These are phyloP conservation scores for Reticulitermes lucifugus DNA, from an alignment of 2,888 invertebrate species.

Conservation along the genomic window DNA sequence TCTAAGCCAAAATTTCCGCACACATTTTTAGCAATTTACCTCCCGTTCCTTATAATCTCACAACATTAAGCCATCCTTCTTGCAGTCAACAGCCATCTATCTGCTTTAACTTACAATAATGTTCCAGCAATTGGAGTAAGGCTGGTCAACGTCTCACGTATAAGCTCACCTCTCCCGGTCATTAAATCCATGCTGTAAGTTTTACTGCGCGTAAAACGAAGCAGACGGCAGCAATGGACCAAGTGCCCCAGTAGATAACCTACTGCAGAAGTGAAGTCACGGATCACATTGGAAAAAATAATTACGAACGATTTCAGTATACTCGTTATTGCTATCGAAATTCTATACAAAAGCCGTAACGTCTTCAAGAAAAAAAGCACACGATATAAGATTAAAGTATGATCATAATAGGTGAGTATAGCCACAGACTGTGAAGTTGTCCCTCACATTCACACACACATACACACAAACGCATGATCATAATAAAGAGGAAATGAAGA, in stretches of 20 bases:
- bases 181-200: conserved; percentile 9
- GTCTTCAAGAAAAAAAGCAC: too few relatives aligned
- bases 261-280: too few relatives aligned
- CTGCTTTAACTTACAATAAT: conserved; percentile 2
- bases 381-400: too few relatives aligned
- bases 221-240: background rate
- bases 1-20: background rate
- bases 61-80: background rate
- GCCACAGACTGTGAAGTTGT: too few relatives aligned
- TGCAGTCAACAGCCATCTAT: background rate
- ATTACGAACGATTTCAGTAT: too few relatives aligned
- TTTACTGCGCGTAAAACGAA: conserved; percentile 20
- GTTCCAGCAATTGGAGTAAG: background rate
- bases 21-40: background rate
- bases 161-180: background rate
- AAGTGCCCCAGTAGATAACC: background rate
- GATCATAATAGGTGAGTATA: too few relatives aligned
- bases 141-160: background rate
- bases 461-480: too few relatives aligned
- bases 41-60: background rate
- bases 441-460: too few relatives aligned
- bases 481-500: too few relatives aligned
- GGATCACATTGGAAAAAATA: too few relatives aligned
- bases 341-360: too few relatives aligned
- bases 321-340: too few relatives aligned